Evolutionary conservation across 1,140 invertebrate genomes (phyloP).

Genomic region (Lepidurus arcticus): DNA sequence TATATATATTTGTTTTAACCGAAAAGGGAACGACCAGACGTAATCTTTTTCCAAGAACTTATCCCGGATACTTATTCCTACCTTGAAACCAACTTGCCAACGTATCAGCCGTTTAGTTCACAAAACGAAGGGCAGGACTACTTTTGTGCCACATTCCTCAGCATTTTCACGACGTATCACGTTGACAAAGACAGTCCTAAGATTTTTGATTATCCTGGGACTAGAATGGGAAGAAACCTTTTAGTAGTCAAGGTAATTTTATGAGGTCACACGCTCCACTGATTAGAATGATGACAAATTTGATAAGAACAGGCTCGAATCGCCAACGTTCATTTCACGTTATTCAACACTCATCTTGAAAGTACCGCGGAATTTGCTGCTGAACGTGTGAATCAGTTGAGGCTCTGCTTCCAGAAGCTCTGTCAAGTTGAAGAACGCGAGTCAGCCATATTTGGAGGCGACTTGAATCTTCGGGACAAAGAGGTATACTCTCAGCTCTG

Average conservation of each 20-base stretch:
- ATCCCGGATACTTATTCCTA: constrained; percentile 46
- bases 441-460: constrained; percentile 55
- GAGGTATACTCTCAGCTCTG: constrained; percentile 46
- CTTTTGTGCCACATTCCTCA: constrained; percentile 50
- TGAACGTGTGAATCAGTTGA: constrained; percentile 50
- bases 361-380: constrained; percentile 49
- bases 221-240: constrained; percentile 52
- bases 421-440: constrained; percentile 40
- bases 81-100: constrained; percentile 43
- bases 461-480: constrained; percentile 56
- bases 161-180: constrained; percentile 41
- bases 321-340: constrained; percentile 45
- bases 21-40: constrained; percentile 53
- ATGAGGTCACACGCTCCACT: neutral
- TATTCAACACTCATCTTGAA: constrained; percentile 57
- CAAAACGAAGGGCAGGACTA: constrained; percentile 43
- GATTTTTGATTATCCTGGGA: constrained; percentile 47
- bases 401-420: constrained; percentile 45
- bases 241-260: constrained; percentile 41
- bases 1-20: neutral
- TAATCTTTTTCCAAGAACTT: constrained; percentile 60
- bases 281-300: constrained; percentile 9
- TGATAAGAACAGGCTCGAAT: constrained; percentile 45
- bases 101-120: constrained; percentile 44
- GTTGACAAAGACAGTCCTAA: constrained; percentile 45